These are phyloP conservation scores for Lacerta bilineata DNA, from an alignment of 2,797 vertebrate species.

Conservation along the genomic window DNA sequence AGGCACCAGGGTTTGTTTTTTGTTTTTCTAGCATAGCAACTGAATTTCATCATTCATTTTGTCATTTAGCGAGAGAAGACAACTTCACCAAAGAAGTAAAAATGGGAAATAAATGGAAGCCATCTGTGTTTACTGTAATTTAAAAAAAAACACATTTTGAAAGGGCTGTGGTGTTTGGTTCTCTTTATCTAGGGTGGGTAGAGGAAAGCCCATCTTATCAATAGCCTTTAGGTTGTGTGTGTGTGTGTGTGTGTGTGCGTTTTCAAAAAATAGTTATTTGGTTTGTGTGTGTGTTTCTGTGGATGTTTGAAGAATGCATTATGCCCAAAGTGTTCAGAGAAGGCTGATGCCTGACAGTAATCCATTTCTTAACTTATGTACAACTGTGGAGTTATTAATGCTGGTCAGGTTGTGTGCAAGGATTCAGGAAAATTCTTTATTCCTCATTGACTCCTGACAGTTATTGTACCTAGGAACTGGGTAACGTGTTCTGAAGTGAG, in stretches of 20 bases:
- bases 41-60: conserved; percentile 87
- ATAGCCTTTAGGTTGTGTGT: conserved; percentile 71
- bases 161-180: conserved; percentile 71
- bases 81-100: conserved; percentile 85
- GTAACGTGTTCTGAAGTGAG: conserved; percentile 96
- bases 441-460: conserved; percentile 90
- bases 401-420: conserved; percentile 88
- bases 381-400: conserved; percentile 86
- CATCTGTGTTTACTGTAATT: conserved; percentile 83
- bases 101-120: conserved; percentile 85
- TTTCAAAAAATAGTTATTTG: conserved; percentile 65
- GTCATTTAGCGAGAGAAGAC: conserved; percentile 86
- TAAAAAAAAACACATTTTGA: conserved; percentile 66
- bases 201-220: conserved; percentile 70
- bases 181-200: conserved; percentile 62
- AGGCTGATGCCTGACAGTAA: conserved; percentile 89
- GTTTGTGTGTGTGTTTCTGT: conserved; percentile 71
- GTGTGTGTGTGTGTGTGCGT: conserved; percentile 53
- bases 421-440: conserved; percentile 92
- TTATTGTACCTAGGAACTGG: conserved; percentile 91
- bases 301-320: conserved; percentile 70
- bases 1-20: conserved; percentile 83
- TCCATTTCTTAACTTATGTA: conserved; percentile 85
- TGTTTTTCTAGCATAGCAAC: conserved; percentile 88
- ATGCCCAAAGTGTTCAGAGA: conserved; percentile 78